These are phyloP conservation scores for Epinotia demarniana DNA, from an alignment of 2,888 invertebrate genomes.

Conservation along the genomic window DNA sequence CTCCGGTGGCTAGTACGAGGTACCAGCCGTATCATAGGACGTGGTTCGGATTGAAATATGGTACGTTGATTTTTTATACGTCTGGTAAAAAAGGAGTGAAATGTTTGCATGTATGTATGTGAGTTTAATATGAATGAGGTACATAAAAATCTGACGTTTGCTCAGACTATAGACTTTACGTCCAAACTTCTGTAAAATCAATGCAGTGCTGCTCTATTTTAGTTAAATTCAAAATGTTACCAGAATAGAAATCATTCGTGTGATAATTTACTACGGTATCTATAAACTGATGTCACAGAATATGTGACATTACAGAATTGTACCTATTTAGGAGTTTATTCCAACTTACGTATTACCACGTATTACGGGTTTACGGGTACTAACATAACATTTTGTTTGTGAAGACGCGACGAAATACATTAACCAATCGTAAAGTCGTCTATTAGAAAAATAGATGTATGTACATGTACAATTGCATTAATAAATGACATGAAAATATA, in stretches of 20 bases:
- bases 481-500: too few species aligned
- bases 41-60: conserved; percentile 77
- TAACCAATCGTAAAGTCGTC: too few species aligned
- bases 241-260: background rate
- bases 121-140: too few species aligned
- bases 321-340: background rate
- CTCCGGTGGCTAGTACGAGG: conserved; percentile 57
- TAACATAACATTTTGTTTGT: too few species aligned
- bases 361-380: too few species aligned
- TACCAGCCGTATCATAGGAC: conserved; percentile 79
- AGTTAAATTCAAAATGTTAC: too few species aligned
- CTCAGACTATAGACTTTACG: background rate
- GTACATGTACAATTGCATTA: too few species aligned
- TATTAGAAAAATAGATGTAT: too few species aligned
- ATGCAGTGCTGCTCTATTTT: background rate
- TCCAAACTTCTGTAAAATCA: background rate
- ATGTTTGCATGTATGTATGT: too few species aligned
- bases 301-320: background rate
- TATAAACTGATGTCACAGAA: background rate
- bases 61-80: conserved; percentile 57
- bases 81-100: too few species aligned
- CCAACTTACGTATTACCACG: too few species aligned
- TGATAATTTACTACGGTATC: background rate
- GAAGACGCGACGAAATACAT: too few species aligned
- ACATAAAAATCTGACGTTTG: background rate